These are phyloP conservation scores for Hirudinaria manillensis DNA, from an alignment of 2,888 invertebrate species.

Conservation along the genomic window DNA sequence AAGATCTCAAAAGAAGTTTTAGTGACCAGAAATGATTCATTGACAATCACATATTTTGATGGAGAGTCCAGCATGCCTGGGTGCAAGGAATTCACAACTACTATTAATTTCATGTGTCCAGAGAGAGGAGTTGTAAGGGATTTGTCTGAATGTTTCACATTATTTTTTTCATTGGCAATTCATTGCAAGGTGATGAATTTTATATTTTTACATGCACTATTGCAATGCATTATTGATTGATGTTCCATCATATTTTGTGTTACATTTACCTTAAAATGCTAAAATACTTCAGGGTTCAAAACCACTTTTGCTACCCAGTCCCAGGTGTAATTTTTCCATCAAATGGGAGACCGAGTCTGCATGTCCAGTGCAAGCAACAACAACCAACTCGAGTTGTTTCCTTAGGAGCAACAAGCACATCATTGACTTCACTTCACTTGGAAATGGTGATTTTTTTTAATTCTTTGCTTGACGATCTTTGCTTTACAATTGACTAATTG, in stretches of 20 bases:
- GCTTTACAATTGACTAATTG: not conserved
- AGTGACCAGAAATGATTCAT: not conserved
- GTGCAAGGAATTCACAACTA: not conserved
- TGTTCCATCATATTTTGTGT: too few species aligned
- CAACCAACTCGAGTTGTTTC: not conserved
- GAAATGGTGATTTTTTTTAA: constrained; percentile 2
- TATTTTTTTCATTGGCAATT: not conserved
- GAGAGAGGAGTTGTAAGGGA: constrained; percentile 10
- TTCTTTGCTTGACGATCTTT: not conserved
- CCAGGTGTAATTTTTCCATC: constrained; percentile 14
- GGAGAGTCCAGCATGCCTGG: not conserved
- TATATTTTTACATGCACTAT: too few species aligned
- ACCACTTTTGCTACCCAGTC: constrained; percentile 15
- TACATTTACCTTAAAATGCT: not conserved
- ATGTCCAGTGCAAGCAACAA: constrained; percentile 14
- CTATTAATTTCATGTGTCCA: not conserved
- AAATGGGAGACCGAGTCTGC: constrained; percentile 26
- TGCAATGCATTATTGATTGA: too few species aligned
- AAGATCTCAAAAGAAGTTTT: not conserved
- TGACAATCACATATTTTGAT: not conserved
- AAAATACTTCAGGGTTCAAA: constrained; percentile 18
- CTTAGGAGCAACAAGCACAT: not conserved
- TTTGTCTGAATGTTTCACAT: not conserved
- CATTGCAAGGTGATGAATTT: not conserved
- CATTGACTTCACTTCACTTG: constrained; percentile 15